These are phyloP conservation scores for Chromoteleia sp. DNA, from an alignment of 2,888 invertebrate genomes.

Conservation along the genomic window DNA sequence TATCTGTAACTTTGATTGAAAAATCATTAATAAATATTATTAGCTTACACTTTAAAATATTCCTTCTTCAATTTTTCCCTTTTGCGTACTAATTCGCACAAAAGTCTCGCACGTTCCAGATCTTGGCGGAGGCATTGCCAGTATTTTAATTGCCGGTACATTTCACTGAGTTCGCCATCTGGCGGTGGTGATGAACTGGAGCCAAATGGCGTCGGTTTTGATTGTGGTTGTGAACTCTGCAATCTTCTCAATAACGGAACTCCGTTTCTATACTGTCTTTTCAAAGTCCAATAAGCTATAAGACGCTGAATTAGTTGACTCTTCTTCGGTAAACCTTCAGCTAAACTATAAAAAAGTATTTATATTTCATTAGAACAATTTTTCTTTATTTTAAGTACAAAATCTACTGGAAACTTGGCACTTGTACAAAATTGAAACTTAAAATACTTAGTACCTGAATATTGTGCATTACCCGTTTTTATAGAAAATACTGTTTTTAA, in stretches of 20 bases:
- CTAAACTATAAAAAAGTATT: slow-evolving; percentile 78
- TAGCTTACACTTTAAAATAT: slow-evolving; percentile 88
- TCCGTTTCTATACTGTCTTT: slow-evolving; percentile 97
- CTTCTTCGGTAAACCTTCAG: slow-evolving; percentile 88
- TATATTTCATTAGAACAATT: no score
- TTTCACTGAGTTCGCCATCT: slow-evolving; percentile 86
- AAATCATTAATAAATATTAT: neutral
- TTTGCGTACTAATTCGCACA: slow-evolving; percentile 97
- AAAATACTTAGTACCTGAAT: no score
- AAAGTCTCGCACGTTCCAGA: slow-evolving; percentile 94
- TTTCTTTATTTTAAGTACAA: no score
- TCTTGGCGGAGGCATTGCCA: slow-evolving; percentile 98
- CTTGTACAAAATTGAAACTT: no score
- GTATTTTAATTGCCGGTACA: slow-evolving; percentile 95
- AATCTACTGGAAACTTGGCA: no score
- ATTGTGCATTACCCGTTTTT: no score
- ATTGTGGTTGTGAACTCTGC: slow-evolving; percentile 87
- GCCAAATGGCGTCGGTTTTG: slow-evolving; percentile 79
- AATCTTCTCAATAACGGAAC: slow-evolving; percentile 95
- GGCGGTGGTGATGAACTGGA: slow-evolving; percentile 80
- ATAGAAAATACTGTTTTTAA: no score
- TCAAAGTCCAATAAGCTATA: slow-evolving; percentile 98
- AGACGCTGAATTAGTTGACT: slow-evolving; percentile 95
- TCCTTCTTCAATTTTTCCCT: slow-evolving; percentile 97
- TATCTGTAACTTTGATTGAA: no score